Evolutionary conservation across 2,113 vertebrate species (phyloP).

Genomic region (Chamaetylas fuelleborni): DNA sequence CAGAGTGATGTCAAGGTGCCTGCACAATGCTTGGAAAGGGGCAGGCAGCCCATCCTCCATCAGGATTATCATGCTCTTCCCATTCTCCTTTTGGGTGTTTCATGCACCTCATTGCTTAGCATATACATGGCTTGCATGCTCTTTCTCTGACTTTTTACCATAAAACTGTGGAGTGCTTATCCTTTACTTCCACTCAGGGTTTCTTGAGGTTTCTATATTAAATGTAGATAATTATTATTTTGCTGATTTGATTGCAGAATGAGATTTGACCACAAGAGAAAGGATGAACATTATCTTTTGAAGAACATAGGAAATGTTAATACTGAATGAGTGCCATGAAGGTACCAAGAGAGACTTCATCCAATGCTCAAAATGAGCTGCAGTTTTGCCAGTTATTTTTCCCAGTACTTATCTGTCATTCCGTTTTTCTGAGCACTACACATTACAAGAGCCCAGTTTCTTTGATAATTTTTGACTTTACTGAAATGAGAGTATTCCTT

Average conservation of each 20-base stretch:
- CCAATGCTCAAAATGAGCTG: neutral
- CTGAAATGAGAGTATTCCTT: neutral
- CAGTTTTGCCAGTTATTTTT: neutral
- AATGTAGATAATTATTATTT: neutral
- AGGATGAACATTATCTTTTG: neutral
- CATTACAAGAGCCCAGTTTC: neutral
- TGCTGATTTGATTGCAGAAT: neutral
- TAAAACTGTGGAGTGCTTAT: neutral
- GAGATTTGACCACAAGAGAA: neutral
- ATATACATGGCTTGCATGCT: neutral
- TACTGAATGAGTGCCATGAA: neutral
- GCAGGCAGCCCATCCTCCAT: neutral
- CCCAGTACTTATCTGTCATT: neutral
- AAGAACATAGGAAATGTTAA: neutral
- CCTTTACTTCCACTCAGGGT: neutral
- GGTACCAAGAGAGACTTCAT: neutral
- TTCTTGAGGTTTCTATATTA: neutral
- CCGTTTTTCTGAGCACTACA: neutral
- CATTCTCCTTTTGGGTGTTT: neutral
- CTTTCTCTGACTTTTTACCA: neutral
- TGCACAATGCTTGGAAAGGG: neutral
- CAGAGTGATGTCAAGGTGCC: fast-evolving
- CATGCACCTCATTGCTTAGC: neutral
- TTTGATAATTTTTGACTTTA: neutral
- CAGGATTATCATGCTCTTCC: neutral